Evolutionary conservation across 2,888 invertebrate species (phyloP).

Genomic region (Mylabris sibirica): DNA sequence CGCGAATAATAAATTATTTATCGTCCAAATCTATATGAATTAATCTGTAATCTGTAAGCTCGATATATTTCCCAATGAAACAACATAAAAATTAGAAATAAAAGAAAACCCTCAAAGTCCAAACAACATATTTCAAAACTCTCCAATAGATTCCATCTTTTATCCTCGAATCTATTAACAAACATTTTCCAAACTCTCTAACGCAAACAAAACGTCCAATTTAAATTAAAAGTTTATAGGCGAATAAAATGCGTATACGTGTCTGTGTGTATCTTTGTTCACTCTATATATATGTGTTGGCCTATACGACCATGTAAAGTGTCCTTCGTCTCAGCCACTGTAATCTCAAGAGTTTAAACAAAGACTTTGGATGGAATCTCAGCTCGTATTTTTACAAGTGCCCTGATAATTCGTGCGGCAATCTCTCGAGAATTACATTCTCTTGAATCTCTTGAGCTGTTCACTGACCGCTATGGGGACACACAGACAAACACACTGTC

Average conservation of each 20-base stretch:
- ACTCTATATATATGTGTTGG: not conserved
- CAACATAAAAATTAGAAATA: not conserved
- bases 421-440: conserved; percentile 42
- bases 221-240: too few species aligned
- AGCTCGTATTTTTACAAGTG: conserved; percentile 46
- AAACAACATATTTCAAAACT: not conserved
- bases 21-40: not conserved
- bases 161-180: not conserved
- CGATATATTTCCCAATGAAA: not conserved
- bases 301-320: not conserved
- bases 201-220: not conserved
- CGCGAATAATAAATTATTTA: conserved; percentile 7
- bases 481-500: too few species aligned
- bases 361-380: conserved; percentile 43
- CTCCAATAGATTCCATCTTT: not conserved
- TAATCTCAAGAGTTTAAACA: conserved; percentile 39
- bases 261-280: not conserved
- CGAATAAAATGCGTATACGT: not conserved
- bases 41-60: not conserved
- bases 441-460: conserved; percentile 39
- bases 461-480: conserved; percentile 23
- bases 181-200: not conserved
- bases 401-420: conserved; percentile 43
- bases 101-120: not conserved
- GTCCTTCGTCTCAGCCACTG: conserved; percentile 12